Evolutionary conservation across 2,888 invertebrate species (phyloP).

Genomic region (Cylloceria caligata): DNA sequence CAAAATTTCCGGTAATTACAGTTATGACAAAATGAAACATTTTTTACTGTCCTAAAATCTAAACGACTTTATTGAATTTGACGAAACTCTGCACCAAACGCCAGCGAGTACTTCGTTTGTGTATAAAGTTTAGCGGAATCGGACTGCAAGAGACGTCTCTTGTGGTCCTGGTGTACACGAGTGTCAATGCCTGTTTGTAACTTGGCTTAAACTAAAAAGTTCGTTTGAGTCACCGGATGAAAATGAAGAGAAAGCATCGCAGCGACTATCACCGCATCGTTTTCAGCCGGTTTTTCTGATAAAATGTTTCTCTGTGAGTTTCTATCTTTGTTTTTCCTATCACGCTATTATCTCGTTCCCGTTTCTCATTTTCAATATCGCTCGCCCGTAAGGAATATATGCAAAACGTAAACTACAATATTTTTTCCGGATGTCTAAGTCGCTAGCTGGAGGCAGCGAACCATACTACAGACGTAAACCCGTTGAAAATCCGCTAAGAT

Average conservation of each 20-base stretch:
- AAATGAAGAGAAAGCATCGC: conserved; percentile 36
- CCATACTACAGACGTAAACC: conserved; percentile 24
- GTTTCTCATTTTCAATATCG: conserved; percentile 20
- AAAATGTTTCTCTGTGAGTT: not conserved
- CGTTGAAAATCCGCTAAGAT: conserved; percentile 18
- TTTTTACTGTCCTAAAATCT: too few species aligned
- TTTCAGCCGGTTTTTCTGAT: conserved; percentile 19
- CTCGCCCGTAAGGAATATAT: conserved; percentile 12
- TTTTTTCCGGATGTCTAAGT: conserved; percentile 4
- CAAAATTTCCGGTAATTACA: too few species aligned
- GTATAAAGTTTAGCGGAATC: too few species aligned
- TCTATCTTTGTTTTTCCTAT: not conserved
- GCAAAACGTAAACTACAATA: not conserved
- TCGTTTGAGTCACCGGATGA: conserved; percentile 19
- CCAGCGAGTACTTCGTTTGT: too few species aligned
- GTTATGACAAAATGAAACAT: too few species aligned
- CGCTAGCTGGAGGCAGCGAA: conserved; percentile 20
- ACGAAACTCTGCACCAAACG: too few species aligned
- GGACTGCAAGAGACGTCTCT: too few species aligned
- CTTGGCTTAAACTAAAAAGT: conserved; percentile 20
- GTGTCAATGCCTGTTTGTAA: too few species aligned
- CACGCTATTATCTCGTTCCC: conserved; percentile 9
- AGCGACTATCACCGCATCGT: conserved; percentile 15
- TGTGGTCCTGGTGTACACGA: too few species aligned
- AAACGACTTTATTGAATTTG: too few species aligned